These are phyloP conservation scores for Alaudala cheleensis DNA, from an alignment of 2,113 vertebrate species.

Conservation along the genomic window DNA sequence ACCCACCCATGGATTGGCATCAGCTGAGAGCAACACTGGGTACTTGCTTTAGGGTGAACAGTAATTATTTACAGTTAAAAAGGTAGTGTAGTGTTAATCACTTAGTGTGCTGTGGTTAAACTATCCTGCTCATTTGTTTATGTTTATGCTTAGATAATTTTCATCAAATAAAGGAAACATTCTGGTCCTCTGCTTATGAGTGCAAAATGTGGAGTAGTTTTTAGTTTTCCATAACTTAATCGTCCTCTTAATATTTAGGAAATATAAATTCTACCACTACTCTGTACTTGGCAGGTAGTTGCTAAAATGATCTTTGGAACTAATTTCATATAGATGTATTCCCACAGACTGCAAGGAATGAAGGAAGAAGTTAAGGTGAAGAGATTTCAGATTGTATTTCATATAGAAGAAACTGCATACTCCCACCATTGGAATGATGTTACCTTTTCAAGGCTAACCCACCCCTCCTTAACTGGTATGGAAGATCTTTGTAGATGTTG, in stretches of 20 bases:
- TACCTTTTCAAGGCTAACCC: neutral
- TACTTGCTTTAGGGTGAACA: neutral
- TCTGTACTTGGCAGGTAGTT: neutral
- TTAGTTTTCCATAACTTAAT: neutral
- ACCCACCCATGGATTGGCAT: fast-evolving
- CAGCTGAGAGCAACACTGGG: fast-evolving
- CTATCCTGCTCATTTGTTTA: neutral
- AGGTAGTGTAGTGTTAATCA: neutral
- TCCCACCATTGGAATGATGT: neutral
- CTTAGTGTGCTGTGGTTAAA: neutral
- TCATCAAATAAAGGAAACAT: neutral
- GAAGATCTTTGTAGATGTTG: neutral
- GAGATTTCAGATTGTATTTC: neutral
- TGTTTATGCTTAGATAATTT: neutral
- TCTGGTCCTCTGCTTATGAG: neutral
- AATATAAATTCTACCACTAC: neutral
- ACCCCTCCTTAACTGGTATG: neutral
- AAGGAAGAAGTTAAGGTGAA: neutral
- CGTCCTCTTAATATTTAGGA: neutral
- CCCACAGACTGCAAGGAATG: neutral
- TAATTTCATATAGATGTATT: conserved; percentile 13
- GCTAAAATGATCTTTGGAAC: neutral
- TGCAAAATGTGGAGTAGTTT: neutral
- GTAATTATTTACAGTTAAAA: neutral
- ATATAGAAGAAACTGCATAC: neutral